phyloP scores from a whole-genome alignment of 2,888 invertebrate species.

The Chouioia cunea region DNA sequence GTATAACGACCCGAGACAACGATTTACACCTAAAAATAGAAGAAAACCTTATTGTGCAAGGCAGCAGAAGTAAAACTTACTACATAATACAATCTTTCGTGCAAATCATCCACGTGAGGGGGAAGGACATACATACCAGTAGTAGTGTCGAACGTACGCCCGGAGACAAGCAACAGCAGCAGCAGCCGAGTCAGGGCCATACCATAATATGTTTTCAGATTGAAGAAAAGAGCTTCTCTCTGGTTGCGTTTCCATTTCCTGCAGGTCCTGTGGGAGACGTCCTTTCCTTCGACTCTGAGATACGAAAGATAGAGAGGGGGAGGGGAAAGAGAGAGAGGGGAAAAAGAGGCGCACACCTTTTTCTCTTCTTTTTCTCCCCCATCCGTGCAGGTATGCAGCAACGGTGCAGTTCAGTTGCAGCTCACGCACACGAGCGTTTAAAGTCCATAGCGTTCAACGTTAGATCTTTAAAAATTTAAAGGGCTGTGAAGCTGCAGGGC shows the following conservation, averaged over 20 bases:
- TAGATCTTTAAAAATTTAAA: slow-evolving; percentile 58
- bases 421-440: slow-evolving; percentile 30
- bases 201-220: slow-evolving; percentile 17
- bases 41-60: too few species aligned
- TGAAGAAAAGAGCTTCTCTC: slow-evolving; percentile 17
- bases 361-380: background rate
- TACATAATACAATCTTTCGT: too few species aligned
- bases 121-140: too few species aligned
- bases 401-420: slow-evolving; percentile 8
- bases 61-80: too few species aligned
- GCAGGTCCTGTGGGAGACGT: slow-evolving; percentile 32
- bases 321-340: too few species aligned
- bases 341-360: slow-evolving; percentile 3
- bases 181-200: too few species aligned
- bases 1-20: too few species aligned
- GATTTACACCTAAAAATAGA: too few species aligned
- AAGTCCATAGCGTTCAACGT: slow-evolving; percentile 9
- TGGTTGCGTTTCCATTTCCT: slow-evolving; percentile 52
- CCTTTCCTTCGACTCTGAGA: slow-evolving; percentile 44
- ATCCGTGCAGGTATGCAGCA: background rate
- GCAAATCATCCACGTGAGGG: too few species aligned
- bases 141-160: too few species aligned
- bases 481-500: slow-evolving; percentile 39
- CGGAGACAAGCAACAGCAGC: too few species aligned
- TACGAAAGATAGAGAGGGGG: too few species aligned